Percentiles rank a stretch among this genome's conserved stretches.
Conservation (phyloP, 2,797 vertebrate genomes). For the Peromyscus eremicus region DNA sequence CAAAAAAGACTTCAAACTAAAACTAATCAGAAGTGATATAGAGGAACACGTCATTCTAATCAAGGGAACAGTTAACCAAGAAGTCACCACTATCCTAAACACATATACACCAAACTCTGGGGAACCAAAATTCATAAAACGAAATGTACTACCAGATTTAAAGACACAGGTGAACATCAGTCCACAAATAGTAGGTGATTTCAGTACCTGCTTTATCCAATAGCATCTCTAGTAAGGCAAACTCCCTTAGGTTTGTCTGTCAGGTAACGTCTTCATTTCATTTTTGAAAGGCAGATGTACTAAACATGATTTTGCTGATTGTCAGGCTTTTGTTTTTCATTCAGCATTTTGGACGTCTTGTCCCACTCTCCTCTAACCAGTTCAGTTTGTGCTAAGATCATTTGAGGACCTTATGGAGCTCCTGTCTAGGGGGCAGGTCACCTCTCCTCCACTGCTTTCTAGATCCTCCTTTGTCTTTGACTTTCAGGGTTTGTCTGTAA, state of each 20-base stretch:
- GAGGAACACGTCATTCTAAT: not conserved
- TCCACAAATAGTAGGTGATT: not conserved
- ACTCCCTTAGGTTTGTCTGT: not conserved
- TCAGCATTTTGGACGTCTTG: not conserved
- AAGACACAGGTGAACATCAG: not conserved
- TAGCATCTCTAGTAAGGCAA: not conserved
- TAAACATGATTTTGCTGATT: not conserved
- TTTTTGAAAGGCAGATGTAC: not conserved
- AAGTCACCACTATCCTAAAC: not conserved
- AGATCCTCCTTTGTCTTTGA: not conserved
- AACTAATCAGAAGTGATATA: not conserved
- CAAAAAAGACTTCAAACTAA: not conserved
- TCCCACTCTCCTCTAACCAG: not conserved
- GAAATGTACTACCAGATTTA: not conserved
- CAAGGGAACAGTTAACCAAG: not conserved
- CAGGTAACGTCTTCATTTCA: not conserved
- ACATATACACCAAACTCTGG: not conserved
- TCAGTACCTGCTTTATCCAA: not conserved
- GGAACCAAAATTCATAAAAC: not conserved
- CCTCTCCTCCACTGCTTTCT: not conserved
- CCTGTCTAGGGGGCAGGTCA: not conserved
- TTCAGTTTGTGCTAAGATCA: not conserved
- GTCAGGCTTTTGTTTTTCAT: not conserved
- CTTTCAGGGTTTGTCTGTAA: not conserved
- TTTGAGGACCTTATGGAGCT: too few species aligned